These are phyloP conservation scores for Sprattus sprattus DNA, from an alignment of 2,113 vertebrate genomes.

Conservation along the genomic window DNA sequence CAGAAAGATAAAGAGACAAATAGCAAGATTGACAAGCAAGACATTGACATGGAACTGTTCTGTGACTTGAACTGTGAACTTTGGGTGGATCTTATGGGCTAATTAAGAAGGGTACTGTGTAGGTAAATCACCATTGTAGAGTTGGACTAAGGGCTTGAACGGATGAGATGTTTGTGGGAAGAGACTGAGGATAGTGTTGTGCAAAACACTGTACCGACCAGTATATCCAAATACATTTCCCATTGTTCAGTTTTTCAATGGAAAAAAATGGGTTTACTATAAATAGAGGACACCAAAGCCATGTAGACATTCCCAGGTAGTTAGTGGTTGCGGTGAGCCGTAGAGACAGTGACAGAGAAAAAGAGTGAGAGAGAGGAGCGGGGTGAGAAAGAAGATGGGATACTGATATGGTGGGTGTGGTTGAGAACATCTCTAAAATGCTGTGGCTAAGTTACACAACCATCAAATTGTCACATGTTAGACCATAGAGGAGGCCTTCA, in stretches of 20 bases:
- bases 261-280: background rate
- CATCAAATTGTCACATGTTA: background rate
- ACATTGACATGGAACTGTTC: background rate
- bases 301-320: background rate
- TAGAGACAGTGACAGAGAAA: background rate
- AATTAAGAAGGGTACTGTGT: background rate
- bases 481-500: no score
- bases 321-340: background rate
- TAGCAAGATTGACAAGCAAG: background rate
- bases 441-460: background rate
- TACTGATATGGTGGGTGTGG: background rate
- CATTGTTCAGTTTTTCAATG: background rate
- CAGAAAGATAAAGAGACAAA: background rate
- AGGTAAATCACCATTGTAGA: background rate
- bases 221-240: background rate
- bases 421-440: conserved; percentile 3
- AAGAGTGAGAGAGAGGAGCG: background rate
- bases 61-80: background rate
- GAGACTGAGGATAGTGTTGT: background rate
- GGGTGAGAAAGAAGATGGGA: conserved; percentile 16
- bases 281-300: background rate
- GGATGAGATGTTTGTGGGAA: background rate
- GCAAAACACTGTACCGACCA: background rate
- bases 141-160: no score
- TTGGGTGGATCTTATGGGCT: background rate